Percentiles rank a stretch among this genome's conserved stretches.
Conservation (phyloP, 2,113 vertebrate genomes). For the Gobio gobio region DNA sequence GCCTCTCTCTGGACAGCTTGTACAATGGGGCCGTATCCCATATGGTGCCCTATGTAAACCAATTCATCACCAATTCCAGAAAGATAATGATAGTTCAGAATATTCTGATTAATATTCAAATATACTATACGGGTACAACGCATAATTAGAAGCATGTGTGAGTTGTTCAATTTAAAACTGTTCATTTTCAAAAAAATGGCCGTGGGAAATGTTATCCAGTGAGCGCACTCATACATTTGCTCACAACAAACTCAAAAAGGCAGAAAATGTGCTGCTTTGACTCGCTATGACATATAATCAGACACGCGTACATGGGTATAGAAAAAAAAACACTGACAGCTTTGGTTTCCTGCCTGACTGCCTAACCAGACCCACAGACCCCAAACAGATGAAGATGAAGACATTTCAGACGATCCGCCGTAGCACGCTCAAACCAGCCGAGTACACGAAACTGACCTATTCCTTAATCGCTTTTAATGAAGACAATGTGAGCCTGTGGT, state of each 20-base stretch:
- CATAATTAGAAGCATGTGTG: not conserved
- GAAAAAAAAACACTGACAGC: constrained; percentile 58
- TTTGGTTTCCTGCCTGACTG: constrained; percentile 67
- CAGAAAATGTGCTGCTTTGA: constrained; percentile 55
- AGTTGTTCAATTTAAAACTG: not conserved
- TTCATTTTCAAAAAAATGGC: not conserved
- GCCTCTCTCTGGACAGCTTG: constrained; percentile 52
- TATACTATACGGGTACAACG: not conserved
- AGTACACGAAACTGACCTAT: constrained; percentile 73
- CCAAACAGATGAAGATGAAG: constrained; percentile 48
- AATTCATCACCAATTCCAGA: constrained; percentile 49
- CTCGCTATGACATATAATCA: constrained; percentile 59
- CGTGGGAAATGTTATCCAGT: constrained; percentile 1
- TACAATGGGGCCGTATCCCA: constrained; percentile 48
- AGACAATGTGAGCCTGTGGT: constrained; percentile 68
- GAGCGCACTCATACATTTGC: constrained; percentile 4
- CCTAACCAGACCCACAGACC: constrained; percentile 50
- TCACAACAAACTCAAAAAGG: constrained; percentile 48
- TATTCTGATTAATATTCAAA: constrained; percentile 5
- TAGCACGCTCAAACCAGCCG: constrained; percentile 59
- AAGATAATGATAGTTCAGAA: constrained; percentile 46
- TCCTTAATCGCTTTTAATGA: constrained; percentile 77
- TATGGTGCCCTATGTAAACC: constrained; percentile 57
- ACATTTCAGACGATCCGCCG: constrained; percentile 51
- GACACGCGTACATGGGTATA: constrained; percentile 63